Conservation (phyloP, 2,797 vertebrate genomes). For the Coluber constrictor region DNA sequence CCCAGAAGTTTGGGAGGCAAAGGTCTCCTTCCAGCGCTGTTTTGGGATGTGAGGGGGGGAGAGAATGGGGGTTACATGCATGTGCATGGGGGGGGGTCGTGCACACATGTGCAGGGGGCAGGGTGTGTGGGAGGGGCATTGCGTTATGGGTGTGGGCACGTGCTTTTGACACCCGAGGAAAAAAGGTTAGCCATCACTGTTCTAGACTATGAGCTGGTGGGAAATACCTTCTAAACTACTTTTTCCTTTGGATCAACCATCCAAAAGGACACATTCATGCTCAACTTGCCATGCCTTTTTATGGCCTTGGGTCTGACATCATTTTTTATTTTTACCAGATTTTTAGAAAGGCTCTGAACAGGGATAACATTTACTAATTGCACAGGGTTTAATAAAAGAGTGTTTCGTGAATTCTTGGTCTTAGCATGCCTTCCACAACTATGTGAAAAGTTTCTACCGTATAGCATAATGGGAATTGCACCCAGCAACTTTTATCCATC, state of each 20-base stretch:
- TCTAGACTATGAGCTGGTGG: background rate
- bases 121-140: too few relatives aligned
- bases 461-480: background rate
- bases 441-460: background rate
- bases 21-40: too few relatives aligned
- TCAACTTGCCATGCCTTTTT: background rate
- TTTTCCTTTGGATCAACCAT: background rate
- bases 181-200: background rate
- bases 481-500: background rate
- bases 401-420: background rate
- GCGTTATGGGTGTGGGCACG: too few relatives aligned
- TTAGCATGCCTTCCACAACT: background rate
- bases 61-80: too few relatives aligned
- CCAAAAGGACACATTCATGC: background rate
- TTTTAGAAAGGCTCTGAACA: background rate
- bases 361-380: background rate
- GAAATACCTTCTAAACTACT: background rate
- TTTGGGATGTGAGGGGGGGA: too few relatives aligned
- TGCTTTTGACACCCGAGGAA: too few relatives aligned
- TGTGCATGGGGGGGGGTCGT: too few relatives aligned
- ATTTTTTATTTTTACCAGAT: background rate
- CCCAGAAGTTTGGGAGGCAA: too few relatives aligned
- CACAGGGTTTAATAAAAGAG: background rate
- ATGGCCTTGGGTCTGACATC: background rate
- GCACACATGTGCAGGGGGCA: too few relatives aligned